Base-by-base conservation (phyloP, 1,140 invertebrate genomes). In the Zaprionus inermis region DNA sequence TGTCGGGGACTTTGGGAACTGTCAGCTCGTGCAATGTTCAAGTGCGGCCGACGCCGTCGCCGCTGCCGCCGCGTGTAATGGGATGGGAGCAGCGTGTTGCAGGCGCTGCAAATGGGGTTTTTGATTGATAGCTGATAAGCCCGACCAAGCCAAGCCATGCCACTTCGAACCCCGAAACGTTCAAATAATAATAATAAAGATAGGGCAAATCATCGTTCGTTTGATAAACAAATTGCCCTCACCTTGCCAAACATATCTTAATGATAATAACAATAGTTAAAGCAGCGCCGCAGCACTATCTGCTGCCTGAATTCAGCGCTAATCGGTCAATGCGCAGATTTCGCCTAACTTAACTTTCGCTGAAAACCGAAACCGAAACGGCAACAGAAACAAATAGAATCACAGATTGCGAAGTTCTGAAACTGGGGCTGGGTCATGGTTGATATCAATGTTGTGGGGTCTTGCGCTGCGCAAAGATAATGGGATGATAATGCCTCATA, bases 41-140 rank as follows among this genome's bases (percentile, higher is more conserved):
- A 86, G 80, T 86, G 80, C 51, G 52, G 52, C 69, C 24, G n/a
- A n/a, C n/a, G n/a, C n/a, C n/a, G n/a, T n/a, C n/a, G n/a, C n/a
- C n/a, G n/a, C n/a, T 36, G 44, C 6, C 16, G 14, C 30, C 0
- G 38, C n/a, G 7, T 16, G n/a, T 6, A 24, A 56, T 57, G 57
- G n/a, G 30, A 57, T 49, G 28, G 72, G 22, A 59, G 16, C 46
- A 38, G 57, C 10, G 20, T 30, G 28, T 49, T 74, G 57, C 60
- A 41, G 55, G 65, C 55, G 36, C 52, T 75, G 59, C 78, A 54
- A 38, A 64, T 34, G 66, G 54, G 7, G 38, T 9, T 76, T 76
- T 78, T 76, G 82, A 82, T 78, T 86, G 82, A 86, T 78, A 72
- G 68, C 76, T 58, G 81, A 85, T 85, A 69, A 78, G 54, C 36